Base-by-base conservation (phyloP, 2,797 vertebrate species). In the Sebastolobus alascanus region DNA sequence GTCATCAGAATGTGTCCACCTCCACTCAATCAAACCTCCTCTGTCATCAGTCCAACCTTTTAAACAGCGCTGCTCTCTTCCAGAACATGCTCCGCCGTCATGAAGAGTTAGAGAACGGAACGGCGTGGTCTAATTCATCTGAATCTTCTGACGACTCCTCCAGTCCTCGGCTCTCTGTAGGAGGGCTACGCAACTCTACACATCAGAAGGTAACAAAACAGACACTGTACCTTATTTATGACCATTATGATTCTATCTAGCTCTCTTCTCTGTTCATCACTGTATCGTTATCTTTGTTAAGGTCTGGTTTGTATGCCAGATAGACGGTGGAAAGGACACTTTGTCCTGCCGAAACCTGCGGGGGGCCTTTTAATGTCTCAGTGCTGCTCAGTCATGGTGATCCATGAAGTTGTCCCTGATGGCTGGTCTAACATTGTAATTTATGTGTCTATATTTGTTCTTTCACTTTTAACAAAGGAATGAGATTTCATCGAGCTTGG, bases 101-200 rank as follows among this genome's bases (percentile, higher is more conserved):
- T 60, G 97, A 99, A 14, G 98, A 98, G 70, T 78, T 97, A 35
- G 98, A 99, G 88, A 99, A 98, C 0, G 97, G 98, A 75, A 97
- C 97, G 0, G 97, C 97, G 0, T 99, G 97, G 97, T 99, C 98
- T 3, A 96, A 98, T 87, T 99, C 98, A 31, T 99, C 98, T 0
- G 98, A 99, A 82, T 99, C 98, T 1, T 99, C 97, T 0, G 98
- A 99, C 0, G 98, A 99, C 83, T 99, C 98, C 13, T 98, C 97
- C 73, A 98, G 98, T 84, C 98, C 97, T 9, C 97, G 97, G 94
- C 94, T 98, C 6, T 96, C 97, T 0, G 90, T 93, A 14, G 94
- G 93, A 1, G 75, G 94, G 38, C 96, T 95, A 31, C 96, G 96
- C 2, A 84, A 31, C 68, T 83, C 79, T 8, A 12, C 74, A 25